Conservation (phyloP, 2,797 vertebrate species). For the Steatocranus sp. region DNA sequence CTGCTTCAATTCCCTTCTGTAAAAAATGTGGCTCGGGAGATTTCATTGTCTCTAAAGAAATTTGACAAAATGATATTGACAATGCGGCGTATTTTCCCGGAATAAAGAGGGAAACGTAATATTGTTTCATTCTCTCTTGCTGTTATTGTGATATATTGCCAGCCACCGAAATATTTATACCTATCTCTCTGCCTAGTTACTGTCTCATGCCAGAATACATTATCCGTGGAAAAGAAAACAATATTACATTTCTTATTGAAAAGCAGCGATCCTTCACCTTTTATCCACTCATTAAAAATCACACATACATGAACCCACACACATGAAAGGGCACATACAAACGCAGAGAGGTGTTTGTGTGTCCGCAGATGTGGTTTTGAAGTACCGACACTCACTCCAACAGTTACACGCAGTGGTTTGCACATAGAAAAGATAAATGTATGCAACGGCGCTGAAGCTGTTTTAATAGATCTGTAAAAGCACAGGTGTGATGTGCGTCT, state of each 20-base stretch:
- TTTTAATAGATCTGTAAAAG: slow-evolving; percentile 21
- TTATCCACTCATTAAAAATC: slow-evolving; percentile 22
- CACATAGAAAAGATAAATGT: not conserved
- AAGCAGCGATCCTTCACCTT: slow-evolving; percentile 47
- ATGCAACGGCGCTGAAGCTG: not conserved
- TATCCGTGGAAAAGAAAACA: slow-evolving; percentile 42
- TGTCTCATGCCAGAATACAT: slow-evolving; percentile 21
- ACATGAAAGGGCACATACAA: not conserved
- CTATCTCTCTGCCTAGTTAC: slow-evolving; percentile 35
- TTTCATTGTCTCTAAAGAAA: slow-evolving; percentile 50
- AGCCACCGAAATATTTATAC: slow-evolving; percentile 34
- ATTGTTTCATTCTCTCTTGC: slow-evolving; percentile 43
- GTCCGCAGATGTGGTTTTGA: not conserved
- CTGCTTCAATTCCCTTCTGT: slow-evolving; percentile 22
- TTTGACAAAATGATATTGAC: slow-evolving; percentile 61
- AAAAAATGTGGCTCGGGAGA: slow-evolving; percentile 29
- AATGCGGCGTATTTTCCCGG: slow-evolving; percentile 36
- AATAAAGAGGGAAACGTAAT: slow-evolving; percentile 56
- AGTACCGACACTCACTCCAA: not conserved
- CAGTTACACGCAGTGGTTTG: not conserved
- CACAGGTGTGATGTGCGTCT: slow-evolving; percentile 36
- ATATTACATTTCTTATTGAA: slow-evolving; percentile 63
- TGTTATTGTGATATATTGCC: slow-evolving; percentile 49
- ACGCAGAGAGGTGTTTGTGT: not conserved
- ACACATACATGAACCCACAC: not conserved